Conservation (phyloP, 2,797 vertebrate genomes). For the Crocodylus rhombifer region DNA sequence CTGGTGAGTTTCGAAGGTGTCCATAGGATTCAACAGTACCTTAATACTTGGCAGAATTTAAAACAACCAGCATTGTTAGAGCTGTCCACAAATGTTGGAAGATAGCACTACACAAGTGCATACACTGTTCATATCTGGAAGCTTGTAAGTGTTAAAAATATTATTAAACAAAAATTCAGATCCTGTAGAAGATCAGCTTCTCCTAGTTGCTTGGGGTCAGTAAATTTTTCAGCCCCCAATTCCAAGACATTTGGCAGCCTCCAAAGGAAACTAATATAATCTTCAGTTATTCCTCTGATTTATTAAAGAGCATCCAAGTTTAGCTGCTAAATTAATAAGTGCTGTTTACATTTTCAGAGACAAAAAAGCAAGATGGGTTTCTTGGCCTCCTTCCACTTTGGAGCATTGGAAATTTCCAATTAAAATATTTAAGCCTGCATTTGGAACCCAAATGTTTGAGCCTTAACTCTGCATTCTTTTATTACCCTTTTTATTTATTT, state of each 20-base stretch:
- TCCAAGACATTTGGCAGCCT: slow-evolving; percentile 22
- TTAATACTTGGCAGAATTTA: slow-evolving; percentile 2
- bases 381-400: not conserved
- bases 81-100: accelerated
- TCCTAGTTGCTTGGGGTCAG: not conserved
- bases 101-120: not conserved
- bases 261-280: not conserved
- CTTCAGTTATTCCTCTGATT: not conserved
- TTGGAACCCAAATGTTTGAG: slow-evolving; percentile 26
- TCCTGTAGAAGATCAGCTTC: not conserved
- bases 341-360: not conserved
- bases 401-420: not conserved
- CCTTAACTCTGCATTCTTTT: not conserved
- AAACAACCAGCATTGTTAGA: not conserved
- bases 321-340: not conserved
- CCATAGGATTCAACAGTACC: slow-evolving; percentile 1
- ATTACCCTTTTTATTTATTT: not conserved
- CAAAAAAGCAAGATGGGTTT: not conserved
- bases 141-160: not conserved
- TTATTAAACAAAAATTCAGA: not conserved
- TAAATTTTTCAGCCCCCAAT: slow-evolving; percentile 23
- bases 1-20: not conserved
- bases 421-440: slow-evolving; percentile 20
- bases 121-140: not conserved
- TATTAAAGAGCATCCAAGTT: not conserved